Evolutionary conservation across 2,113 vertebrate genomes (phyloP).

Genomic region (Zosterops japonicus): DNA sequence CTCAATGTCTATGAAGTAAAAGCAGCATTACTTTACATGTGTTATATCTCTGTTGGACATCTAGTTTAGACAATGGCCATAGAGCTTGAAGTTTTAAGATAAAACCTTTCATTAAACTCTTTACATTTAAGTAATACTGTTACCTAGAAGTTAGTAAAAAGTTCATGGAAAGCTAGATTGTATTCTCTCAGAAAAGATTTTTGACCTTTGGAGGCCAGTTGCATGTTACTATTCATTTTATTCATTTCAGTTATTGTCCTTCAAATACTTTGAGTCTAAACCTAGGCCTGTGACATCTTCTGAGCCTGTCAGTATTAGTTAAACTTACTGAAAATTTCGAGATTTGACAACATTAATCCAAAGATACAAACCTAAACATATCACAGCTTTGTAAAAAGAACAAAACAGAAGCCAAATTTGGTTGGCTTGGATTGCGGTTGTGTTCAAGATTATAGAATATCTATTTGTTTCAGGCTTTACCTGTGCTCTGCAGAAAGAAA

Average conservation of each 20-base stretch:
- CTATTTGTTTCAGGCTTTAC: slow-evolving; percentile 84
- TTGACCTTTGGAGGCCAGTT: background rate
- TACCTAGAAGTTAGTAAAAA: background rate
- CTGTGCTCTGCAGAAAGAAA: slow-evolving; percentile 95
- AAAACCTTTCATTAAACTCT: background rate
- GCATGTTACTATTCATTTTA: background rate
- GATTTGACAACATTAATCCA: background rate
- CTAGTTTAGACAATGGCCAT: background rate
- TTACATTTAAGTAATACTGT: background rate
- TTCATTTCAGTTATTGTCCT: background rate
- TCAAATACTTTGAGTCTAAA: background rate
- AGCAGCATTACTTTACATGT: background rate
- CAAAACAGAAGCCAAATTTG: background rate
- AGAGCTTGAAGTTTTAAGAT: background rate
- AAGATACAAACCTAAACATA: background rate
- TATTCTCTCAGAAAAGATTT: background rate
- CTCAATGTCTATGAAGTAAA: background rate
- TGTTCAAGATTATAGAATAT: background rate
- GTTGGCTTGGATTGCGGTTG: background rate
- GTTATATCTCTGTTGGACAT: background rate
- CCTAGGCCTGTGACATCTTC: background rate
- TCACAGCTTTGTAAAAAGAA: background rate
- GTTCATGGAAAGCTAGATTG: background rate
- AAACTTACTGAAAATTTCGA: background rate
- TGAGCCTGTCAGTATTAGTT: background rate